Conservation (phyloP, 2,797 vertebrate species). For the Pangasius djambal region DNA sequence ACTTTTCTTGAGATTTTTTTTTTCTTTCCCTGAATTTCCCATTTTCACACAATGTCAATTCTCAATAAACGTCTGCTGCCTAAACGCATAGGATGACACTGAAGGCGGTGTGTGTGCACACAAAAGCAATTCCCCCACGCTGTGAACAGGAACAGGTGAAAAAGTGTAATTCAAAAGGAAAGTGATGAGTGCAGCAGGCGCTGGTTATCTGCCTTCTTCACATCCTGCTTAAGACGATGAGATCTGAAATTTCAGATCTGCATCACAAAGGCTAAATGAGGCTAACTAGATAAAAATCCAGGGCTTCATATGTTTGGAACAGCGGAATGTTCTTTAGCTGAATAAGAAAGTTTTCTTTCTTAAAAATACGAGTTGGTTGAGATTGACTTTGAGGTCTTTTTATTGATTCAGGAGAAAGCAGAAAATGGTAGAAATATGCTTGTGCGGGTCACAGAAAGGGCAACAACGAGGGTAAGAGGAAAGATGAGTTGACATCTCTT, state of each 20-base stretch:
- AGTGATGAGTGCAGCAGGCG: conserved; percentile 40
- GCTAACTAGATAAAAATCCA: conserved; percentile 54
- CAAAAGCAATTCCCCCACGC: conserved; percentile 10
- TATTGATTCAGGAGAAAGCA: conserved; percentile 43
- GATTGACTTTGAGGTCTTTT: conserved; percentile 27
- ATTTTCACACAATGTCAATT: conserved; percentile 18
- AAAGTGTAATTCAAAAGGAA: conserved; percentile 47
- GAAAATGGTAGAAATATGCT: conserved; percentile 28
- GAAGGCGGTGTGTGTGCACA: background rate
- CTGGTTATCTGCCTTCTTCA: conserved; percentile 40
- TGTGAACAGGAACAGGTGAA: conserved; percentile 41
- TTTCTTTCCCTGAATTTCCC: background rate
- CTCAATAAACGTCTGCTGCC: conserved; percentile 3
- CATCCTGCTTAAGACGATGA: conserved; percentile 37
- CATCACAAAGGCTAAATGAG: conserved; percentile 54
- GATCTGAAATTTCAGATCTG: conserved; percentile 51
- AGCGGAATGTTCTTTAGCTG: conserved; percentile 34
- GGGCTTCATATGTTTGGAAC: background rate
- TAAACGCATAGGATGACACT: conserved; percentile 12
- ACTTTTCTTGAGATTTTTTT: background rate
- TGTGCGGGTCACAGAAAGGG: conserved; percentile 42
- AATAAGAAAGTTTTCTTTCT: conserved; percentile 23
- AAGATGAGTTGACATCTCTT: conserved; percentile 14
- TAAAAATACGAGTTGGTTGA: background rate
- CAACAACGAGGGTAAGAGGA: conserved; percentile 35